Evolutionary conservation across 53 echinoderm and acorn worm species (phyloP).

Genomic region (Paelopatides confundens): DNA sequence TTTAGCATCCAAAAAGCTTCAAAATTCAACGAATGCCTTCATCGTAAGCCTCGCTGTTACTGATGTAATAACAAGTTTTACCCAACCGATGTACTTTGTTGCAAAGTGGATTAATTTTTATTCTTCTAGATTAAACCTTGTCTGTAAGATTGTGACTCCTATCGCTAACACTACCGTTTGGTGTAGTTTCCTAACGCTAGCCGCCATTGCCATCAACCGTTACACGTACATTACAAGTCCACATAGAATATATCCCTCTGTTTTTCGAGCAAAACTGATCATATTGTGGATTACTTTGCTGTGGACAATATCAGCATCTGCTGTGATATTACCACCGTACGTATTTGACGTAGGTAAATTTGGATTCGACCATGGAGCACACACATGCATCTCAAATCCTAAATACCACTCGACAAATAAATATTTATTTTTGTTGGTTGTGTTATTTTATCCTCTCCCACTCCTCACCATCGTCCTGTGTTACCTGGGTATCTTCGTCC

Average conservation of each 20-base stretch:
- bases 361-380: conserved; percentile 58
- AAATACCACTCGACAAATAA: conserved; percentile 39
- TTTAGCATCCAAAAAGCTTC: conserved; percentile 57
- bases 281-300: conserved; percentile 46
- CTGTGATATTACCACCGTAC: conserved; percentile 55
- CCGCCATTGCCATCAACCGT: conserved; percentile 73
- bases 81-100: conserved; percentile 44
- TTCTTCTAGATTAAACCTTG: conserved; percentile 41
- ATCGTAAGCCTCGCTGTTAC: conserved; percentile 69
- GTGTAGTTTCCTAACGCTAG: conserved; percentile 65
- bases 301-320: conserved; percentile 49
- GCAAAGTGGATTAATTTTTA: conserved; percentile 53
- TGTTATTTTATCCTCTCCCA: conserved; percentile 55
- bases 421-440: conserved; percentile 48
- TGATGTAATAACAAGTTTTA: conserved; percentile 64
- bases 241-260: too few relatives aligned
- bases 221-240: conserved; percentile 55
- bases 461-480: conserved; percentile 63
- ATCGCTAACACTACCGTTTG: conserved; percentile 41
- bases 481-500: conserved; percentile 59
- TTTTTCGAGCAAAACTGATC: conserved; percentile 41
- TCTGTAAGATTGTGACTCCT: conserved; percentile 56
- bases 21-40: conserved; percentile 70
- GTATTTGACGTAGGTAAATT: conserved; percentile 51
- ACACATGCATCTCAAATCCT: conserved; percentile 63